Percentiles rank a stretch among this genome's conserved stretches.
phyloP scores from a whole-genome alignment of 2,113 vertebrate species.

The Rhynchopsitta pachyrhyncha region DNA sequence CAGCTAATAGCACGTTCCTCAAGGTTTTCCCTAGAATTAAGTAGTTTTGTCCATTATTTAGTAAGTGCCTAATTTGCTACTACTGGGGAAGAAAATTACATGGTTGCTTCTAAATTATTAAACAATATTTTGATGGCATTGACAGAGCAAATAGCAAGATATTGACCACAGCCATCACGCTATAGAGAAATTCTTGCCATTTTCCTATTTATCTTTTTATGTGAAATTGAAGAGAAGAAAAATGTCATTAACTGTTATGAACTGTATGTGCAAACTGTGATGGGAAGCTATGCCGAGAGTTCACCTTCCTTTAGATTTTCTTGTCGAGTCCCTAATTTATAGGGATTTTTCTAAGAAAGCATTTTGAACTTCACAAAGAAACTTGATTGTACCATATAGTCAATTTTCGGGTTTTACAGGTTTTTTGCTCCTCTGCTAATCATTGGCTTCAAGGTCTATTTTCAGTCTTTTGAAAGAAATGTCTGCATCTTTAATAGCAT shows the following conservation, averaged over 20 bases:
- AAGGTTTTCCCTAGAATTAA: conserved; percentile 72
- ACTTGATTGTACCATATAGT: not conserved
- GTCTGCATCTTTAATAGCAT: not conserved
- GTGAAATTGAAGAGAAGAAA: conserved; percentile 77
- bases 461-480: not conserved
- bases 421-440: not conserved
- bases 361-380: conserved; percentile 31
- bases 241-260: conserved; percentile 70
- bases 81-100: conserved; percentile 74
- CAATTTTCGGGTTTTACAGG: conserved; percentile 6
- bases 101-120: conserved; percentile 77
- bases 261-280: conserved; percentile 53
- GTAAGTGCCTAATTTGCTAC: conserved; percentile 77
- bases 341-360: conserved; percentile 53
- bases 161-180: conserved; percentile 65
- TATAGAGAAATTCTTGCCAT: conserved; percentile 31
- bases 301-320: conserved; percentile 47
- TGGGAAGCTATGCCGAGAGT: conserved; percentile 45
- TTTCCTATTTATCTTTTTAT: conserved; percentile 60
- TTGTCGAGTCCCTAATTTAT: conserved; percentile 24
- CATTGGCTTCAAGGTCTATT: not conserved
- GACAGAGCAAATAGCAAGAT: conserved; percentile 67
- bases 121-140: conserved; percentile 77
- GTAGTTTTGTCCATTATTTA: conserved; percentile 77
- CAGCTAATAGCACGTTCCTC: conserved; percentile 55